Percentiles rank a stretch among this genome's conserved stretches.
Conservation (phyloP, 1,140 invertebrate genomes). For the Carposina sasakii region DNA sequence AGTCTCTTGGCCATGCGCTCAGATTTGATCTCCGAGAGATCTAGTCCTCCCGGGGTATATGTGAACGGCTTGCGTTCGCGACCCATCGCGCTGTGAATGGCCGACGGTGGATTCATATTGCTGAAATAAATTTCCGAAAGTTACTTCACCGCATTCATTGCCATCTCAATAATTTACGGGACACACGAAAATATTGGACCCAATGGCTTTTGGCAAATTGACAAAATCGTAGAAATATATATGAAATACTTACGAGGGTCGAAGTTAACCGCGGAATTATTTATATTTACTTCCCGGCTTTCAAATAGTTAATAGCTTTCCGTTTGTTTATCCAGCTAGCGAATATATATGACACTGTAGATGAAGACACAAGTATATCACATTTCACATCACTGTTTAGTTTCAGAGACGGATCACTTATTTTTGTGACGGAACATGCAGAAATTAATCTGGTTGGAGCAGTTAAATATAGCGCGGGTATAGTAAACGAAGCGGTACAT, state of each 20-base stretch:
- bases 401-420: constrained; percentile 38
- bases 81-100: constrained; percentile 88
- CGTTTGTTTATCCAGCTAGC: constrained; percentile 21
- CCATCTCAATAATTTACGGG: constrained; percentile 21
- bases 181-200: constrained; percentile 24
- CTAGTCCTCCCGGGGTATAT: constrained; percentile 92
- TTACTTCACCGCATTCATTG: constrained; percentile 13
- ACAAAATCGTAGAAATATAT: constrained; percentile 55
- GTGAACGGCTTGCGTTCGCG: constrained; percentile 94
- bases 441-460: constrained; percentile 57
- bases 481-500: constrained; percentile 56
- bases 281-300: constrained; percentile 44
- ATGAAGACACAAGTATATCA: constrained; percentile 24
- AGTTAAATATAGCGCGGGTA: constrained; percentile 61
- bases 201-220: constrained; percentile 51
- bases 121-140: constrained; percentile 46
- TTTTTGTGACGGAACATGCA: constrained; percentile 54
- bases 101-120: constrained; percentile 83
- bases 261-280: constrained; percentile 36
- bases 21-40: constrained; percentile 91
- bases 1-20: constrained; percentile 90
- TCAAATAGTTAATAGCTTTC: constrained; percentile 9
- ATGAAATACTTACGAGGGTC: constrained; percentile 53
- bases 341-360: constrained; percentile 23
- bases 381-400: constrained; percentile 49